Evolutionary conservation across 2,888 invertebrate genomes (phyloP).

Genomic region (Pteria penguin): DNA sequence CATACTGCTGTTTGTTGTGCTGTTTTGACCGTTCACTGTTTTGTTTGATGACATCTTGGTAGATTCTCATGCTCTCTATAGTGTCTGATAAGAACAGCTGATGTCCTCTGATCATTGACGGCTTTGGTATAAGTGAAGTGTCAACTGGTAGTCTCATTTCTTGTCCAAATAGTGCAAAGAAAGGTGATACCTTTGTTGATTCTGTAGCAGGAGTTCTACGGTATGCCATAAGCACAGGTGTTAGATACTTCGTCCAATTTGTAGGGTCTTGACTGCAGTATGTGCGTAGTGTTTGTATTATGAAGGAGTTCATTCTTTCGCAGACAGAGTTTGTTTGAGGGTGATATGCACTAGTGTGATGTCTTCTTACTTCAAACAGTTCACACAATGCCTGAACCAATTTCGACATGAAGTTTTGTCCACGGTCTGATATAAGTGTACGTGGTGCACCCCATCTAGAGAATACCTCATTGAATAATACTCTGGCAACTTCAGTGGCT

Average conservation of each 20-base stretch:
- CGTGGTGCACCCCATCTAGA: conserved; percentile 32
- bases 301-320: conserved; percentile 44
- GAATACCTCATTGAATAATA: conserved; percentile 39
- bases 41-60: background rate
- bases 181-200: conserved; percentile 40
- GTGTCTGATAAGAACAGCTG: conserved; percentile 4
- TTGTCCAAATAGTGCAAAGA: conserved; percentile 39
- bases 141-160: conserved; percentile 44
- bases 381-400: conserved; percentile 42
- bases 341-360: conserved; percentile 47
- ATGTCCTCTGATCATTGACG: background rate
- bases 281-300: conserved; percentile 43
- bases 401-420: conserved; percentile 45
- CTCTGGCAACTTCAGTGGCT: conserved; percentile 37
- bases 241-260: conserved; percentile 41
- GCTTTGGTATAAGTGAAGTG: conserved; percentile 28
- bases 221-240: conserved; percentile 48
- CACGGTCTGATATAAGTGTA: conserved; percentile 40
- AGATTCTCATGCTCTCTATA: background rate
- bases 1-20: conserved; percentile 39
- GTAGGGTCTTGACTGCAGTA: conserved; percentile 44
- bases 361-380: conserved; percentile 37
- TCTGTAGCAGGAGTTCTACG: conserved; percentile 41
- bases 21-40: conserved; percentile 21
- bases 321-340: conserved; percentile 43